These are phyloP conservation scores for Coenonympha arcania DNA, from an alignment of 2,888 invertebrate species.

Conservation along the genomic window DNA sequence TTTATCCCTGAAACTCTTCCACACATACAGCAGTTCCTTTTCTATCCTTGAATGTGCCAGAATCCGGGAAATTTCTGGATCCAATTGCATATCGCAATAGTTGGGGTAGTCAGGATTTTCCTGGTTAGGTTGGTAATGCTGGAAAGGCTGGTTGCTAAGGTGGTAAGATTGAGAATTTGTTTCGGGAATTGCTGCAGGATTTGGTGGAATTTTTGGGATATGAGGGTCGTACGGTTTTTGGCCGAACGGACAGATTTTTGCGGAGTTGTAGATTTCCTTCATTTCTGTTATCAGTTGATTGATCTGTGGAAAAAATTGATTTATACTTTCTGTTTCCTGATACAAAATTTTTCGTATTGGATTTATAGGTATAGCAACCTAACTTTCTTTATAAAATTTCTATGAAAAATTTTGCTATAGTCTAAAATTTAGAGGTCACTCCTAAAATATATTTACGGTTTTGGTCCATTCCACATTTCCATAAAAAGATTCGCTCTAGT, in stretches of 20 bases:
- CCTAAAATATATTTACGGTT: too few relatives aligned
- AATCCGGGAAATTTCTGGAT: slow-evolving; percentile 77
- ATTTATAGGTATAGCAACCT: too few relatives aligned
- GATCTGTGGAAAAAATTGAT: slow-evolving; percentile 59
- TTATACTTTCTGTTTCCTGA: not conserved
- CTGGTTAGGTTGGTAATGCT: slow-evolving; percentile 51
- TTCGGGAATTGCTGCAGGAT: slow-evolving; percentile 26
- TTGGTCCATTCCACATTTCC: too few relatives aligned
- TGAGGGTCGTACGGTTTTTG: slow-evolving; percentile 66
- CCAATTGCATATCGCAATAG: slow-evolving; percentile 76
- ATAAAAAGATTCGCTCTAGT: too few relatives aligned
- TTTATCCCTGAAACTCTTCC: slow-evolving; percentile 87
- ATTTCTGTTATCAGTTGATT: slow-evolving; percentile 82
- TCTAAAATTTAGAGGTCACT: too few relatives aligned
- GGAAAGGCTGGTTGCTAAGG: slow-evolving; percentile 45
- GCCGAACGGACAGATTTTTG: slow-evolving; percentile 80
- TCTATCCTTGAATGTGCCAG: slow-evolving; percentile 83
- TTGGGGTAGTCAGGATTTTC: slow-evolving; percentile 45
- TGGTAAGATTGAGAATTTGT: slow-evolving; percentile 39
- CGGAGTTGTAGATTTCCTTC: slow-evolving; percentile 83
- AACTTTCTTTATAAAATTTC: too few relatives aligned
- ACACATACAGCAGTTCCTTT: slow-evolving; percentile 82
- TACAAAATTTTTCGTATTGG: too few relatives aligned
- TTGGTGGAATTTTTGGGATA: slow-evolving; percentile 40
- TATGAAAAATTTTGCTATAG: too few relatives aligned